Percentiles rank a stretch among this genome's conserved stretches.
These are phyloP conservation scores for Ctenopoma multispine DNA, from an alignment of 2,797 vertebrate genomes.

Conservation along the genomic window DNA sequence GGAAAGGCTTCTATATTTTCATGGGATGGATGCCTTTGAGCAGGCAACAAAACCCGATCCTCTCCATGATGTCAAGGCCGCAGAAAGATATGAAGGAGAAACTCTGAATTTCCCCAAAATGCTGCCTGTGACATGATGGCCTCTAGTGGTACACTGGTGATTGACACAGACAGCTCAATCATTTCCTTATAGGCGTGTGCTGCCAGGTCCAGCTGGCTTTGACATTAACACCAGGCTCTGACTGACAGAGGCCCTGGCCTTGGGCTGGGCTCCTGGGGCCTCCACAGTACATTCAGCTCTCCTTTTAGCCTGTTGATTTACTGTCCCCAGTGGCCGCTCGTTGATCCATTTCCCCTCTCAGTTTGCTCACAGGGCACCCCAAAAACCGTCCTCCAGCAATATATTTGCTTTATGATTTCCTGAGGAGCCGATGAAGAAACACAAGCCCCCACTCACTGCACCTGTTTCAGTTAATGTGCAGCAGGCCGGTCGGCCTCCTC, in stretches of 20 bases:
- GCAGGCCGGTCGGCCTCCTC: conserved; percentile 69
- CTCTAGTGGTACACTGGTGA: conserved; percentile 87
- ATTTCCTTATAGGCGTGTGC: conserved; percentile 82
- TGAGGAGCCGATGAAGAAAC: conserved; percentile 87
- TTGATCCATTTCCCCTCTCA: conserved; percentile 89
- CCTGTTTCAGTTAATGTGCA: conserved; percentile 88
- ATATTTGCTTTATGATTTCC: conserved; percentile 94
- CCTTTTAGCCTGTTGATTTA: conserved; percentile 91
- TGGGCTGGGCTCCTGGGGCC: conserved; percentile 83
- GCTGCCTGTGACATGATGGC: conserved; percentile 85
- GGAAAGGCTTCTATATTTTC: conserved; percentile 26
- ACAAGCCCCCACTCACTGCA: conserved; percentile 79
- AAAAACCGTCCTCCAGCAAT: conserved; percentile 87
- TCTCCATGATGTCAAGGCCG: conserved; percentile 36
- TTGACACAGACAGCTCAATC: conserved; percentile 89
- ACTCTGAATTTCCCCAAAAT: conserved; percentile 61
- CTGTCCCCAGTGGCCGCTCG: conserved; percentile 82
- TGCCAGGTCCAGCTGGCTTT: conserved; percentile 88
- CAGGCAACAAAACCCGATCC: conserved; percentile 47
- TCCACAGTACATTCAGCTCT: conserved; percentile 87
- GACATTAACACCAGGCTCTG: conserved; percentile 84
- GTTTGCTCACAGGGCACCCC: conserved; percentile 88
- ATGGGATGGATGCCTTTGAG: conserved; percentile 31
- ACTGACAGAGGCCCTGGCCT: conserved; percentile 90
- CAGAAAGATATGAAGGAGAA: conserved; percentile 48